Evolutionary conservation across 2,888 invertebrate species (phyloP), one percentile per base, ranked within the genome.

Genomic region (Dastarcus helophoroides): DNA sequence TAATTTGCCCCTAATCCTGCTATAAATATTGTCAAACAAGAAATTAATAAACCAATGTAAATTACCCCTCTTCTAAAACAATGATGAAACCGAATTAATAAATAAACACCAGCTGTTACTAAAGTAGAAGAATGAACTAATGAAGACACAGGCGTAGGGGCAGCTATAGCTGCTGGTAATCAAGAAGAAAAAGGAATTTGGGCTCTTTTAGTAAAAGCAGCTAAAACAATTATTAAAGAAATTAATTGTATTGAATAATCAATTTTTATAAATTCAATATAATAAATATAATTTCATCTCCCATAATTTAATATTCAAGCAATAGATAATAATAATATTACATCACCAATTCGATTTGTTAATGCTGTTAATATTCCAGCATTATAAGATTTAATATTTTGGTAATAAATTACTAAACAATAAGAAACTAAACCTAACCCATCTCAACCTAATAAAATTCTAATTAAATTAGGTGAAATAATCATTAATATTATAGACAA

Each of bases 171-270:
- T 1, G 73, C 75, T 0, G 82, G 82, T 27, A 81, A 58, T 47
- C 81, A 83, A 25, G 77, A 69, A 38, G 77, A 79, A 75, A 83
- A 84, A 26, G 82, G 81, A 67, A 82, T 73, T 60, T 83, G 81
- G 52, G 81, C 82, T 43, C 80, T 82, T 61, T 83, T 83, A 36
- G 80, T 80, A 63, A 79, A 71, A 30, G 70, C 67, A 0, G 74
- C 73, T 43, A 68, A 57, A 52, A 64, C 60, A 39, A 68, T 51
- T 47, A 70, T 61, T n/a, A 43, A 5, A 0, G 54, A 51, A 56
- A 68, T 56, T 46, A 68, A 49, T 44, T 42, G 42, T 53, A 68
- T 69, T 34, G 44, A 46, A 41, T 32, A 58, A 60, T 64, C 60
- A 56, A 49, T 57, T 42, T 48, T 51, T 50, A 68, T 66, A 59